Percentiles rank a stretch among this genome's conserved stretches.
Evolutionary conservation across 2,888 invertebrate species (phyloP).

Genomic region (Clanis bilineata): DNA sequence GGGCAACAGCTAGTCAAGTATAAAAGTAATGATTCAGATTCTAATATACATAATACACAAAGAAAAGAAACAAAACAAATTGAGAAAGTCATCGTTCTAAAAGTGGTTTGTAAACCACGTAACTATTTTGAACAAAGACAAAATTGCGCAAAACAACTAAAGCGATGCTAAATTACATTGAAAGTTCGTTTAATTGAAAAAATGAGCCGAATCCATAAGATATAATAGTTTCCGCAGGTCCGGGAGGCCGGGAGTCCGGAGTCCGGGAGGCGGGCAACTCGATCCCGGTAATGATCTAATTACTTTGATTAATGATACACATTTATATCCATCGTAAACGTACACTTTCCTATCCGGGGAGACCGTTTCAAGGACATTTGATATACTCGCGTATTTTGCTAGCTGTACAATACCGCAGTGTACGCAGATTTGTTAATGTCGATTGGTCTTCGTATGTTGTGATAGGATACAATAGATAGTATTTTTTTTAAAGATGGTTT

Average conservation of each 20-base stretch:
- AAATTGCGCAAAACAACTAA: background rate
- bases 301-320: constrained; percentile 76
- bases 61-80: too few species aligned
- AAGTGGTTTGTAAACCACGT: too few species aligned
- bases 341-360: constrained; percentile 52
- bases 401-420: background rate
- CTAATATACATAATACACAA: too few species aligned
- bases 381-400: constrained; percentile 16
- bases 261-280: constrained; percentile 55
- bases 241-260: constrained; percentile 56
- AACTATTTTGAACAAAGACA: background rate
- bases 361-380: constrained; percentile 29
- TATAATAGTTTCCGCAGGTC: constrained; percentile 47
- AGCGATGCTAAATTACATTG: constrained; percentile 8
- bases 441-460: background rate
- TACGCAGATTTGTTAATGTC: background rate
- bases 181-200: constrained; percentile 17
- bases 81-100: too few species aligned
- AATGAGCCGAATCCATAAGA: constrained; percentile 28
- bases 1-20: too few species aligned
- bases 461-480: background rate
- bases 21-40: too few species aligned
- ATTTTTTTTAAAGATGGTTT: too few species aligned
- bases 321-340: constrained; percentile 72
- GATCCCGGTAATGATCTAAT: constrained; percentile 78